phyloP scores from a whole-genome alignment of 2,113 vertebrate genomes.

The Ameiurus melas region DNA sequence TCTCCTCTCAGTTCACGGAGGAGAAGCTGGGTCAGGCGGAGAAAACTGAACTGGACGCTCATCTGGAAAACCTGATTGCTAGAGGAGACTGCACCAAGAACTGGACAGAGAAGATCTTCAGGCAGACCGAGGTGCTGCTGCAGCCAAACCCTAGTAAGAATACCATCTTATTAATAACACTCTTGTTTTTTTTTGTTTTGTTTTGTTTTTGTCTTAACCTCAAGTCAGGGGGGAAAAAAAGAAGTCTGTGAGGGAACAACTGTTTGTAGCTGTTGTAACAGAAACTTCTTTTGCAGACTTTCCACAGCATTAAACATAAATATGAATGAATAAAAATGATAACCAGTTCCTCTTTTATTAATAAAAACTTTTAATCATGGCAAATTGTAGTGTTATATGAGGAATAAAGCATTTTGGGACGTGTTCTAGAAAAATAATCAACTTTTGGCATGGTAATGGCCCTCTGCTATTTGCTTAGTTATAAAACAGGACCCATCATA shows the following conservation, averaged over 20 bases:
- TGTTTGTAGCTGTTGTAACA: no score
- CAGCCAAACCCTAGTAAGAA: constrained; percentile 93
- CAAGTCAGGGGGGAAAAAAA: no score
- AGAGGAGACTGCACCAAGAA: constrained; percentile 90
- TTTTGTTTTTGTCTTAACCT: no score
- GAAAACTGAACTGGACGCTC: constrained; percentile 88
- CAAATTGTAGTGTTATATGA: no score
- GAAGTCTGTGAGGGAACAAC: no score
- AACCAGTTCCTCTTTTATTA: no score
- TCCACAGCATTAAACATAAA: no score
- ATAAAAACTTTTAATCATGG: no score
- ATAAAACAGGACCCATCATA: not conserved
- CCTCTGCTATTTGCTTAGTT: not conserved
- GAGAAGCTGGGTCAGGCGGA: constrained; percentile 94
- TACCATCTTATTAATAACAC: not conserved
- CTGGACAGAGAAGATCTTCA: constrained; percentile 94
- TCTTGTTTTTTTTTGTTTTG: no score
- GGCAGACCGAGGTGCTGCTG: constrained; percentile 91
- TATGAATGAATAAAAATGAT: no score
- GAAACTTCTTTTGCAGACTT: no score
- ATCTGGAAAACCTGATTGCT: constrained; percentile 87
- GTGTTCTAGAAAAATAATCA: not conserved
- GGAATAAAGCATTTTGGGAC: no score
- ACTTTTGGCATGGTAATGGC: not conserved
- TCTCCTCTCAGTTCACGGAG: constrained; percentile 83